These are phyloP conservation scores for Dusona sp. DNA, from an alignment of 2,888 invertebrate species.

Conservation along the genomic window DNA sequence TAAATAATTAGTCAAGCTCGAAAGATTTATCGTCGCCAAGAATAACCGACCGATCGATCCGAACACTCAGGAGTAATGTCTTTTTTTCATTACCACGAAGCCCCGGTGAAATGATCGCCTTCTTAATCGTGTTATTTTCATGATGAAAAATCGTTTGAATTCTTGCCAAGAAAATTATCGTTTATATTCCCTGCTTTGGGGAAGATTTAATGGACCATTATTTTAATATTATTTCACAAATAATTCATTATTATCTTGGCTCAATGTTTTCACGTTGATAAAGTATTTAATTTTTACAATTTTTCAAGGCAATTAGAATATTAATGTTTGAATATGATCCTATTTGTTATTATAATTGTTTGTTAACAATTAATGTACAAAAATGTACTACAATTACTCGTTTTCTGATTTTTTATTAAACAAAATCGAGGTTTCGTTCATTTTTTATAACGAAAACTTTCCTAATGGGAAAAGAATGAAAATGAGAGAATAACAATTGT, in stretches of 20 bases:
- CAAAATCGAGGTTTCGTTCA: neutral
- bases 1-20: constrained; percentile 58
- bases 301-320: neutral
- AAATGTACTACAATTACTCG: too few relatives aligned
- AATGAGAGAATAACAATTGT: neutral
- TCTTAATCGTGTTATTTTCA: constrained; percentile 37
- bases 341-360: too few relatives aligned
- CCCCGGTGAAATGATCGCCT: neutral
- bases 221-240: neutral
- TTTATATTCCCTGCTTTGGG: neutral
- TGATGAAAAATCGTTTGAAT: neutral
- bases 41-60: constrained; percentile 51
- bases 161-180: neutral
- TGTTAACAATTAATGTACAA: too few relatives aligned
- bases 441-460: neutral
- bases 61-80: constrained; percentile 42
- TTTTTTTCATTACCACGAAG: constrained; percentile 51
- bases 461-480: neutral
- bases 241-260: neutral
- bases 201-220: neutral
- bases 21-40: constrained; percentile 52
- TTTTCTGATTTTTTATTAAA: neutral
- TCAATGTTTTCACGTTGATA: neutral
- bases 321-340: too few relatives aligned
- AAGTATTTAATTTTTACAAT: neutral